phyloP scores from a whole-genome alignment of 2,888 invertebrate genomes.

The Nomada fucata region DNA sequence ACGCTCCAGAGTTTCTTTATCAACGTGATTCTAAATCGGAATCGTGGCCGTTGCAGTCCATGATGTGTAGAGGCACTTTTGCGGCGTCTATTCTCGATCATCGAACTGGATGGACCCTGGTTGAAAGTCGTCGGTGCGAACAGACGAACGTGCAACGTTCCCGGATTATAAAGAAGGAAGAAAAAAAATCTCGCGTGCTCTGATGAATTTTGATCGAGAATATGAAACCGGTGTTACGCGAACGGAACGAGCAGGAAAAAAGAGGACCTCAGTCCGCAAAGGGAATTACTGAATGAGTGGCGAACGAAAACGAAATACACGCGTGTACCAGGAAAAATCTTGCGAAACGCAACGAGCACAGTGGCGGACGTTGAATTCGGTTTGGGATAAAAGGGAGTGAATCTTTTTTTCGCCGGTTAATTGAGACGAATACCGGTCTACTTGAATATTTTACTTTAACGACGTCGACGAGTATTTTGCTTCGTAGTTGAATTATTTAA shows the following conservation, averaged over 20 bases:
- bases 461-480: neutral
- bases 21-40: conserved; percentile 46
- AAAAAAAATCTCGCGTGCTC: neutral
- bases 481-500: neutral
- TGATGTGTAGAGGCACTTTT: neutral
- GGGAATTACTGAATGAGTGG: conserved; percentile 8
- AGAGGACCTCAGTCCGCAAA: conserved; percentile 3
- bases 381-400: no score
- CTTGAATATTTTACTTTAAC: no score
- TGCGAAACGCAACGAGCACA: neutral
- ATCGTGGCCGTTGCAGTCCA: conserved; percentile 6
- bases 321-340: no score
- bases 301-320: conserved; percentile 10
- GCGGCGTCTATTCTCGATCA: conserved; percentile 18
- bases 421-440: no score
- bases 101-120: conserved; percentile 16
- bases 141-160: neutral
- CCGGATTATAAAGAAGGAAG: neutral
- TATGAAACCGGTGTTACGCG: conserved; percentile 34
- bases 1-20: conserved; percentile 46
- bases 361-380: neutral
- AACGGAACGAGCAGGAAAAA: conserved; percentile 18
- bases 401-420: no score
- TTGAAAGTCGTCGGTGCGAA: conserved; percentile 14
- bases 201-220: conserved; percentile 45